A percentile compares a stretch with the other conserved stretches of the same genome.
Conservation (phyloP, 2,113 vertebrate species). For the Nothobranchius furzeri region DNA sequence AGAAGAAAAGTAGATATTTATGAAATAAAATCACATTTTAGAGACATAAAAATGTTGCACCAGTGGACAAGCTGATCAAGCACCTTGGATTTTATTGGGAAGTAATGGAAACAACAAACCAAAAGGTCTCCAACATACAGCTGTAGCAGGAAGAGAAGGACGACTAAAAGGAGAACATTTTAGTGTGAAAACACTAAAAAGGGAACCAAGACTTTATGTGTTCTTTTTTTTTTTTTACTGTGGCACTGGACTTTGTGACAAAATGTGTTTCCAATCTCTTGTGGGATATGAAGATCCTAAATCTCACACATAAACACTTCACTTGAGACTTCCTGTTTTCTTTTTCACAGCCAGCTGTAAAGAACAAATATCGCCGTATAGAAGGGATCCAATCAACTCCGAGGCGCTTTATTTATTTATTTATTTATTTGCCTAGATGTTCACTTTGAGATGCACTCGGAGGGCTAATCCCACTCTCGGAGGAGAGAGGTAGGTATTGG, state of each 20-base stretch:
- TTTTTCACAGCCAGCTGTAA: slow-evolving; percentile 50
- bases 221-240: slow-evolving; percentile 30
- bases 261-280: slow-evolving; percentile 46
- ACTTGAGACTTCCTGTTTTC: slow-evolving; percentile 33
- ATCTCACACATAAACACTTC: slow-evolving; percentile 70
- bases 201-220: slow-evolving; percentile 12
- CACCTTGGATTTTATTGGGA: not conserved
- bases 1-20: not conserved
- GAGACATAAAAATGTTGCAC: not conserved
- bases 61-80: too few relatives aligned
- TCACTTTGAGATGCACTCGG: slow-evolving; percentile 43
- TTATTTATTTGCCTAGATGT: slow-evolving; percentile 34
- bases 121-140: too few relatives aligned
- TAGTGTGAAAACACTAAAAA: slow-evolving; percentile 10
- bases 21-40: too few relatives aligned
- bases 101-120: too few relatives aligned
- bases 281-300: slow-evolving; percentile 66
- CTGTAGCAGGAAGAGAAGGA: too few relatives aligned
- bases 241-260: slow-evolving; percentile 37
- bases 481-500: slow-evolving; percentile 69
- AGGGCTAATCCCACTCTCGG: slow-evolving; percentile 66
- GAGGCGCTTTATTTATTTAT: slow-evolving; percentile 4
- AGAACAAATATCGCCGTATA: slow-evolving; percentile 55
- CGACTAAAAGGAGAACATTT: not conserved
- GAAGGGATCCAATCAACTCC: slow-evolving; percentile 33